These are phyloP conservation scores for Rhopalosiphum nymphaeae DNA, from an alignment of 2,888 invertebrate species.

Conservation along the genomic window DNA sequence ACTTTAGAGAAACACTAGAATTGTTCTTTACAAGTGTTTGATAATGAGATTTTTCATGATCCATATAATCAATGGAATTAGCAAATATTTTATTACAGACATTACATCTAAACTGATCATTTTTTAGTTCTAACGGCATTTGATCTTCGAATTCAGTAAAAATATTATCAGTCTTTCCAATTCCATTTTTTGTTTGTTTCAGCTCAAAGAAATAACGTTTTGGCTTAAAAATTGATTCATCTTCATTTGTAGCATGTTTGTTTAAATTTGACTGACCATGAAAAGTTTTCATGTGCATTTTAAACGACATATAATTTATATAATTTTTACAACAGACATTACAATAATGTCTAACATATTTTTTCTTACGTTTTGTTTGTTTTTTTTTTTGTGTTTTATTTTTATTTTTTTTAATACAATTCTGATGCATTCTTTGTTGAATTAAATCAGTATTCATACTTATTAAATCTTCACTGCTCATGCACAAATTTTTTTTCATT, in stretches of 20 bases:
- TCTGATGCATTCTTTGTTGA: not conserved
- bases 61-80: not conserved
- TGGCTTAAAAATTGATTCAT: no score
- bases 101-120: not conserved
- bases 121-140: not conserved
- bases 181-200: not conserved
- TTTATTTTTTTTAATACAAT: not conserved
- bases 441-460: not conserved
- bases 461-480: no score
- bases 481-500: no score
- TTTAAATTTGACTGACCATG: no score
- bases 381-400: not conserved
- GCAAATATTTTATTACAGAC: not conserved
- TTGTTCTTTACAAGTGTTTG: not conserved
- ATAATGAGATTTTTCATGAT: not conserved
- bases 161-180: not conserved
- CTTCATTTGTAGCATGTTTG: no score
- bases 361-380: not conserved
- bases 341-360: not conserved
- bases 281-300: not conserved
- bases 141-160: not conserved
- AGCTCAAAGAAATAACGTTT: no score
- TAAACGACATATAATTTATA: not conserved
- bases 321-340: not conserved
- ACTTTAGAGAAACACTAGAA: no score